Evolutionary conservation across 2,797 vertebrate species (phyloP).

Genomic region (Periophthalmus magnuspinnatus): DNA sequence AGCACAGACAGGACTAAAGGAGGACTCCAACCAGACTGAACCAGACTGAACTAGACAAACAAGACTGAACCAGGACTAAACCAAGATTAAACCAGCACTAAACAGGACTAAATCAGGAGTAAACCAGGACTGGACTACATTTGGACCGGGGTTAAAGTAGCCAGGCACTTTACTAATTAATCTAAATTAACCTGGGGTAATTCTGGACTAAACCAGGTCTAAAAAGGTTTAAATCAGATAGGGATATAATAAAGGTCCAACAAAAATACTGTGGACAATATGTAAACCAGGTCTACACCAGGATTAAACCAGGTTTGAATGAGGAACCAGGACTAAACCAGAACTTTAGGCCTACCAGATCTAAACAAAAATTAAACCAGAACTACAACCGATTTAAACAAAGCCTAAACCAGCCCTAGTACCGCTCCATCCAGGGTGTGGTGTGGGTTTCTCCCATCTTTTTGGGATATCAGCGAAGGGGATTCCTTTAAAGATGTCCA

Average conservation of each 20-base stretch:
- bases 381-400: neutral
- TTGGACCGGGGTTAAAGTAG: neutral
- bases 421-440: conserved; percentile 86
- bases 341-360: neutral
- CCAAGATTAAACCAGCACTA: neutral
- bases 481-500: conserved; percentile 87
- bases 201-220: neutral
- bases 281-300: neutral
- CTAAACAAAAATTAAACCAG: neutral
- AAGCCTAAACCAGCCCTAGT: neutral
- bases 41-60: neutral
- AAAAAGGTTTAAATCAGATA: neutral
- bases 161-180: neutral
- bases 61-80: neutral
- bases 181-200: too few species aligned
- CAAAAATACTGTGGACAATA: too few species aligned
- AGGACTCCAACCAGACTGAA: neutral
- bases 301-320: neutral
- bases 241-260: too few species aligned
- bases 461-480: conserved; percentile 83
- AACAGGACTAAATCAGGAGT: neutral
- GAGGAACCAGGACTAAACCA: too few species aligned
- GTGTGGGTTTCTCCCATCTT: conserved; percentile 78
- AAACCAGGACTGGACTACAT: neutral
- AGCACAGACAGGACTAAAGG: neutral